Base-by-base conservation (phyloP, 2,113 vertebrate genomes). In the Abramis brama region DNA sequence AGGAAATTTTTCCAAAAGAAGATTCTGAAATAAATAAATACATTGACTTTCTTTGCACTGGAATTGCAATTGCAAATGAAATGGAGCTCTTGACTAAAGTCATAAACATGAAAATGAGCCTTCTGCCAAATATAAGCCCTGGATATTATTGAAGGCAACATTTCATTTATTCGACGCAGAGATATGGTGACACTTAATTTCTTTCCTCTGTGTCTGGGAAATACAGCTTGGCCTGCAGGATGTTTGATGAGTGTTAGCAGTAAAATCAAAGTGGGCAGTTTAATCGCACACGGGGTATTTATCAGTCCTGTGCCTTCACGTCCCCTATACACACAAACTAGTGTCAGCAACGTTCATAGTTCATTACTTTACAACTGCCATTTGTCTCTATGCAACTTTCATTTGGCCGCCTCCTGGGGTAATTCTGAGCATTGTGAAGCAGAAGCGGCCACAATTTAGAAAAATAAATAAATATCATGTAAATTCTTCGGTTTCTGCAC, bases 161-260 rank as follows among this genome's bases (percentile, higher is more conserved):
- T 88, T 87, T 86, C 27, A 85, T 88, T 86, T 84, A 86, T 79
- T 86, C 78, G 59, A 87, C 70, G 30, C 57, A 84, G 87, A 90
- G 90, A 88, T 80, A 68, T 77, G 80, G 79, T 91, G 91, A 92
- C 91, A 91, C 91, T 89, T 94, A 85, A 91, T 93, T 93, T 87
- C 77, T 83, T 82, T 84, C 77, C 86, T 57, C 78, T 52, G 25
- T 85, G 89, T 83, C 89, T 86, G 91, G 88, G 86, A 79, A 90
- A 91, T 89, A 73, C 85, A 85, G 78, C 80, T 80, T 81, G 36
- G 79, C 45, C 86, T 60, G 59, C 77, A 70, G 85, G 62, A 87
- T 55, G 71, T 60, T 83, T 86, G 64, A 75, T 25, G 86, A 89
- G 86, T 85, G 59, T 79, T 68, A 52, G 25, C 60, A 36, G 82